Evolutionary conservation across 2,797 vertebrate genomes (phyloP).

Genomic region (Echiichthys vipera): DNA sequence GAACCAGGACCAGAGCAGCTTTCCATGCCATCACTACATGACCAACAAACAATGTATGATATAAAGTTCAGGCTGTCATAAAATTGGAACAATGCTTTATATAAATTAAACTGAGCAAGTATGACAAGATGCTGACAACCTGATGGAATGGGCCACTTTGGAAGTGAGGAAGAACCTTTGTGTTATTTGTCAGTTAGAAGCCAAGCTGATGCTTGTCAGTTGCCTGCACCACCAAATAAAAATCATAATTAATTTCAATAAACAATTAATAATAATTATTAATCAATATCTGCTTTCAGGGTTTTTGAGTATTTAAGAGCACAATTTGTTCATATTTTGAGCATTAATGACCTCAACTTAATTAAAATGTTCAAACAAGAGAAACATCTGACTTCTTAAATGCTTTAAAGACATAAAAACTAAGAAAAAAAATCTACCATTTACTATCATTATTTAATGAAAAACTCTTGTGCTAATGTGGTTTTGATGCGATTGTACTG

Average conservation of each 20-base stretch:
- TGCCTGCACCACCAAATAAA: background rate
- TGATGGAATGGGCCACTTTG: background rate
- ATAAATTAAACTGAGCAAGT: background rate
- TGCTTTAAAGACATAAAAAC: background rate
- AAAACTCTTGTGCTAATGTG: background rate
- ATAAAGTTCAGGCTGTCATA: background rate
- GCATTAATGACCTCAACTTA: too few relatives aligned
- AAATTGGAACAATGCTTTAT: background rate
- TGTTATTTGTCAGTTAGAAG: background rate
- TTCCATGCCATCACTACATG: too few relatives aligned
- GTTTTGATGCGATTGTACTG: background rate
- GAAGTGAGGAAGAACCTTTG: background rate
- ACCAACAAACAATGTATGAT: too few relatives aligned
- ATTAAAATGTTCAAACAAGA: slow-evolving; percentile 18
- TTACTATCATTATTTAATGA: too few relatives aligned
- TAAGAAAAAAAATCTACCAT: background rate
- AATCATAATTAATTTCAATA: background rate
- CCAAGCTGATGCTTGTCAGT: background rate
- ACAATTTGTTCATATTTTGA: background rate
- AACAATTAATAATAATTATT: too few relatives aligned
- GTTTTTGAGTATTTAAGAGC: background rate
- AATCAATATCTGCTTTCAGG: background rate
- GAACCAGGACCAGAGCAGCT: too few relatives aligned
- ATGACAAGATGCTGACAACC: background rate
- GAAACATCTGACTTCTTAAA: background rate